Evolutionary conservation across 2,888 invertebrate genomes (phyloP), one percentile per base, ranked within the genome.

Genomic region (Drosophila limbata): DNA sequence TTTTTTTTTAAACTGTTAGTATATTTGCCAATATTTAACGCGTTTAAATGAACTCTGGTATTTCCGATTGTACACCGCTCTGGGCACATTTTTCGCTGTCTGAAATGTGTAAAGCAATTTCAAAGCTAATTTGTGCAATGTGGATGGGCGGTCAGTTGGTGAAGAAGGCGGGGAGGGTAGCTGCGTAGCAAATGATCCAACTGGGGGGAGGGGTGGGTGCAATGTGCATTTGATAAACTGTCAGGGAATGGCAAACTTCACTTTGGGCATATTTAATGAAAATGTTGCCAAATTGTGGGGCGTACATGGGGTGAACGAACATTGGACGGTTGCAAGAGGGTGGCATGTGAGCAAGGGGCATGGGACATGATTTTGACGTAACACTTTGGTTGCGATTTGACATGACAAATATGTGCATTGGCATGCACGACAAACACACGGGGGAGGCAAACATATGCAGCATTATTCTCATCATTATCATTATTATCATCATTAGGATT

Each of bases 201-300:
- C 15, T 17, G 40, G 33, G 11, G 3, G 40, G n/a, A 25, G 40
- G 39, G 28, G n/a, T 1, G 28, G 28, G 28, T 75, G 81, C 77
- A 67, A 86, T 85, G 84, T 85, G 84, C 79, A 85, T 80, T 89
- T 85, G 84, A 85, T 85, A 85, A 85, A 85, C 84, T 85, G 89
- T 83, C 88, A 83, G 84, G 86, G 86, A 74, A 83, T 88, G 88
- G 85, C 78, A 84, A 88, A 89, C 88, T 90, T 89, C 88, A 80
- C 89, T 89, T 89, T 90, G 89, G 89, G 89, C 88, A 89, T 89
- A 90, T 90, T 89, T 90, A 89, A 90, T 89, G 90, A 89, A 90
- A 89, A 89, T 84, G 88, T 89, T 89, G 78, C 79, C 84, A 84
- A 87, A 82, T 82, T 70, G 73, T 79, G 63, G 48, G 62, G 52